Evolutionary conservation across 2,113 vertebrate genomes (phyloP).

Genomic region (Actinemys pallida): DNA sequence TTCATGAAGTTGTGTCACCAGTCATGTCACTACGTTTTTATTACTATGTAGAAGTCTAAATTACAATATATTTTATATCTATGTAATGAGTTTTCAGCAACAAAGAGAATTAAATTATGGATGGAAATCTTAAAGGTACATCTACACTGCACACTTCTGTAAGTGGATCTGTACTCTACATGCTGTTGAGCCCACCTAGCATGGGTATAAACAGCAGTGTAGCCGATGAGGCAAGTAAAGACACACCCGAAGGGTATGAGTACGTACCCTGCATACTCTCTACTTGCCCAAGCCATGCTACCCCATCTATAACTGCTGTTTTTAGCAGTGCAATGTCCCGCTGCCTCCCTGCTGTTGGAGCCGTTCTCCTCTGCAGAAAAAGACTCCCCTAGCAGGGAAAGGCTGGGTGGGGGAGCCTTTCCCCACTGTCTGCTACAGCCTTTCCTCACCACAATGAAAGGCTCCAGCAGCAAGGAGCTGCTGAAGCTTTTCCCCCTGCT

Average conservation of each 20-base stretch:
- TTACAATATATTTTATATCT: not conserved
- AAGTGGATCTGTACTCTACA: not conserved
- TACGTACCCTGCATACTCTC: not conserved
- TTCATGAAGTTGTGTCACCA: not conserved
- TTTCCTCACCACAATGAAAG: not conserved
- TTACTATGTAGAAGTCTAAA: not conserved
- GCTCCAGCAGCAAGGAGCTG: not conserved
- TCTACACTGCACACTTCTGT: not conserved
- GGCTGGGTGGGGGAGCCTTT: not conserved
- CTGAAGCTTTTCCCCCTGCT: not conserved
- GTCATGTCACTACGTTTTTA: not conserved
- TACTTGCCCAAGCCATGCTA: not conserved
- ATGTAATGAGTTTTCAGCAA: not conserved
- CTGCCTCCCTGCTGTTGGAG: not conserved
- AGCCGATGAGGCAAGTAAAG: not conserved
- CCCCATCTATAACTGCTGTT: not conserved
- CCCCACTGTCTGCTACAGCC: not conserved
- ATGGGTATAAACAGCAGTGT: not conserved
- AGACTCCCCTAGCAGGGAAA: not conserved
- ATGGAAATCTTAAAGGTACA: not conserved
- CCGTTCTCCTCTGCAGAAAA: not conserved
- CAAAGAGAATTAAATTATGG: conserved; percentile 8
- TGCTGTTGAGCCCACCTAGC: not conserved
- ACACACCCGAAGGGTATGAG: not conserved
- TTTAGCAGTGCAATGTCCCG: not conserved